Evolutionary conservation across 2,888 invertebrate species (phyloP), one percentile per base, ranked within the genome.

Genomic region (Agriotes lineatus): DNA sequence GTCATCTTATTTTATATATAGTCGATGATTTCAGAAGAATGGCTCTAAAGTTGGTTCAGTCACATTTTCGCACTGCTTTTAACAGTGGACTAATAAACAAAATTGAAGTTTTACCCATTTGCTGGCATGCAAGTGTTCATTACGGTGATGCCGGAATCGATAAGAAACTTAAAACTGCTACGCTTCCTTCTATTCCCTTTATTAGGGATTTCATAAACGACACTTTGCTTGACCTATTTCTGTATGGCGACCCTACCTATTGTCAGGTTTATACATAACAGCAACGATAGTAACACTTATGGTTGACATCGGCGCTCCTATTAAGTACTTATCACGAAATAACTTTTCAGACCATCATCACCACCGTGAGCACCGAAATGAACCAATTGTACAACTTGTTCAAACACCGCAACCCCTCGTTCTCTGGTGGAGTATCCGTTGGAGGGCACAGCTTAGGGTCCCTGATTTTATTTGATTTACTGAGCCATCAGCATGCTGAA

Each of bases 391-490:
- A 93, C 82, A 81, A 87, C 0, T 83, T 96, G 68, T 97, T 96
- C 82, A 87, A 88, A 56, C 80, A 88, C 63, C 86, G 96, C 25
- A 96, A 98, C 85, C 94, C 96, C 0, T 80, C 85, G 1, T 99
- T 96, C 82, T 86, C 85, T n/a, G 98, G 98, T 0, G 90, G 89
- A 0, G 90, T 97, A 0, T 97, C 96, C 0, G 81, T 99, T 1
- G 94, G 93, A 0, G 98, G 98, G 0, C 98, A 98, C 81, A 96
- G 96, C 72, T 87, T 98, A 39, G 97, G 98, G 54, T 96, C 97
- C 56, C 88, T 97, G 68, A 97, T 98, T 73, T 80, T 97, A n/a
- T 98, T 97, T 81, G 98, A 98, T 84, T 84, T 98, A 65, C 86
- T 98, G 12, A 92, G 93, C 71, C 94, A 97, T 84, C 97, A 98